Conservation (phyloP, 2,888 invertebrate species). For the Ichneumoninae sp. region DNA sequence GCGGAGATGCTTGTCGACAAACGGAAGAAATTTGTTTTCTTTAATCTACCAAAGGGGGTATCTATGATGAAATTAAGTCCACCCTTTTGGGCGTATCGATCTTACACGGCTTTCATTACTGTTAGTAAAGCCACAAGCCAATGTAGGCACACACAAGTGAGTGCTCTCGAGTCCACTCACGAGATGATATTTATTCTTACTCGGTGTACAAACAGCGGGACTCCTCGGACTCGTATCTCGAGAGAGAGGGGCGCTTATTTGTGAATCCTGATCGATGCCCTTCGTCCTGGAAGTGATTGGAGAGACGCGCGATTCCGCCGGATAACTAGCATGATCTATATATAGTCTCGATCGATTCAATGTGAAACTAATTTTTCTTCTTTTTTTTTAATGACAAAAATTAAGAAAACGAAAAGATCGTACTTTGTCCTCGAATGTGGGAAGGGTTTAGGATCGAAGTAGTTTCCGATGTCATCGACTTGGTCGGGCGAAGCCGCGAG, state of each 20-base stretch:
- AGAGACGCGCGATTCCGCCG: neutral
- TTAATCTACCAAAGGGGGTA: neutral
- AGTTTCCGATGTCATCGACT: slow-evolving; percentile 82
- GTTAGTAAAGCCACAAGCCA: slow-evolving; percentile 43
- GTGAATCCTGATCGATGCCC: slow-evolving; percentile 55
- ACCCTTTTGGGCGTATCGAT: slow-evolving; percentile 21
- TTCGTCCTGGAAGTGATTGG: slow-evolving; percentile 45
- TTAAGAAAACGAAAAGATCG: slow-evolving; percentile 9
- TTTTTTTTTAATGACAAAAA: neutral
- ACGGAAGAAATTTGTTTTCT: neutral
- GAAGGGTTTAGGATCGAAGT: slow-evolving; percentile 77
- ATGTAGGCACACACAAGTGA: slow-evolving; percentile 1
- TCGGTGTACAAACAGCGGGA: slow-evolving; percentile 11
- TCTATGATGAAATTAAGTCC: slow-evolving; percentile 3
- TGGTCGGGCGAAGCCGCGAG: slow-evolving; percentile 59
- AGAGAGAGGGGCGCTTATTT: slow-evolving; percentile 51
- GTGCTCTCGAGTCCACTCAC: slow-evolving; percentile 61
- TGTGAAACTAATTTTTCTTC: neutral
- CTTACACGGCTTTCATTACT: slow-evolving; percentile 57
- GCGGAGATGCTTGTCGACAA: too few species aligned
- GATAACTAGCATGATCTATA: slow-evolving; percentile 60
- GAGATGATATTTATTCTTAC: slow-evolving; percentile 58
- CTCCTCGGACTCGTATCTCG: neutral
- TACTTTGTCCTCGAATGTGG: slow-evolving; percentile 52
- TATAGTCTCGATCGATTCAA: slow-evolving; percentile 42